Evolutionary conservation across 2,113 vertebrate genomes (phyloP).

Genomic region (Proteles cristata): DNA sequence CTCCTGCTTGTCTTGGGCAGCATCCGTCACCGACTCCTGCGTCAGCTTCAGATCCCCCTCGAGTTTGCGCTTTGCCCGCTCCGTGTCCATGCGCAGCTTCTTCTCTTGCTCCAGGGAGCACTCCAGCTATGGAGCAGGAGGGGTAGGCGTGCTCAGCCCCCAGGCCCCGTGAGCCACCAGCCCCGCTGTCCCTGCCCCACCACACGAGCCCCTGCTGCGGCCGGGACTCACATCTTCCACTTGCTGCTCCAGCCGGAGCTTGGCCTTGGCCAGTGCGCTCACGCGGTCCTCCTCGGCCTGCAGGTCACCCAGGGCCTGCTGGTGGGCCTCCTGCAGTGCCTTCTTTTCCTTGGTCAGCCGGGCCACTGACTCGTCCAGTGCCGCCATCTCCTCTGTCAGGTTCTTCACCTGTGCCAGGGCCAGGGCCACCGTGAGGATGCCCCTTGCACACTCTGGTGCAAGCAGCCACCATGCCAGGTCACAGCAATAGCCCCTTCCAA

Average conservation of each 20-base stretch:
- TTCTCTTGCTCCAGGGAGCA: constrained; percentile 97
- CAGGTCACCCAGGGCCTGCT: constrained; percentile 94
- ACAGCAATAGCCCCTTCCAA: not conserved
- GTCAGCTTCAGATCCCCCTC: constrained; percentile 96
- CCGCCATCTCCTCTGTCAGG: constrained; percentile 95
- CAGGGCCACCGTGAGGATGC: not conserved
- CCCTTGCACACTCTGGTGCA: not conserved
- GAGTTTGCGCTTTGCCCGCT: constrained; percentile 94
- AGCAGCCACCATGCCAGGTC: not conserved
- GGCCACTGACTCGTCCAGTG: constrained; percentile 92
- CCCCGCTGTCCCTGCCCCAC: fast-evolving
- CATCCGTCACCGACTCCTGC: constrained; percentile 93
- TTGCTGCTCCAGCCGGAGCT: constrained; percentile 96
- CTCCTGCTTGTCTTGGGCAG: constrained; percentile 96
- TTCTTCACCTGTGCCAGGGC: constrained; percentile 92
- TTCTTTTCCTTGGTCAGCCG: constrained; percentile 96
- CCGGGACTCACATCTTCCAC: constrained; percentile 93
- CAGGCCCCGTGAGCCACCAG: fast-evolving
- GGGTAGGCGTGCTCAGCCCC: not conserved
- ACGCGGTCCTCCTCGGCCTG: constrained; percentile 96
- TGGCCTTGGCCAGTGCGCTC: constrained; percentile 93
- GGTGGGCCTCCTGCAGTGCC: constrained; percentile 94
- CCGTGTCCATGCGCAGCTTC: constrained; percentile 95
- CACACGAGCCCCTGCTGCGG: not conserved
- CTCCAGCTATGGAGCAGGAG: constrained; percentile 88